phyloP scores from a whole-genome alignment of 2,113 vertebrate genomes.

The Silurus glanis region DNA sequence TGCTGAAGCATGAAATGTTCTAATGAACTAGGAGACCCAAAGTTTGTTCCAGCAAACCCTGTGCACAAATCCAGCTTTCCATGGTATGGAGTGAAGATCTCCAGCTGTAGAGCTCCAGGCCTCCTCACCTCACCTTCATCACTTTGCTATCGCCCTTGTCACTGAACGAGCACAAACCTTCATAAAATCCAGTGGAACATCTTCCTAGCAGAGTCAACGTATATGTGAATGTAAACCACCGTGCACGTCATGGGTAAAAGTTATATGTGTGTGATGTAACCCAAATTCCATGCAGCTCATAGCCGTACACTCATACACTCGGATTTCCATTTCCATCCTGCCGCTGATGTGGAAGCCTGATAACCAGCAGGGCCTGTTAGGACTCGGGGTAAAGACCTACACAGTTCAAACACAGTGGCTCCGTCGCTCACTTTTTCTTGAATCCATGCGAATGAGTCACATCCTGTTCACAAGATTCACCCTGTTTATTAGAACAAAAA shows the following conservation, averaged over 20 bases:
- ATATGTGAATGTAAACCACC: too few species aligned
- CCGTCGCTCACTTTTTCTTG: neutral
- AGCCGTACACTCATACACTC: neutral
- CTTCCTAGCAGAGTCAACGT: too few species aligned
- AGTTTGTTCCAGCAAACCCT: too few species aligned
- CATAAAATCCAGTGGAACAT: too few species aligned
- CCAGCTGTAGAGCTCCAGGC: too few species aligned
- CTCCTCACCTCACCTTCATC: too few species aligned
- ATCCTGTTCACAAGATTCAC: neutral
- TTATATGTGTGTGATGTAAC: neutral
- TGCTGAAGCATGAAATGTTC: too few species aligned
- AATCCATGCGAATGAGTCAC: neutral
- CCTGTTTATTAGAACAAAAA: neutral
- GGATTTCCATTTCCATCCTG: neutral
- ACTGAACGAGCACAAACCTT: too few species aligned
- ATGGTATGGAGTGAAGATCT: too few species aligned
- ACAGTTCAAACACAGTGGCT: neutral
- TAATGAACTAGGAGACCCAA: too few species aligned
- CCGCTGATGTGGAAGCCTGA: neutral
- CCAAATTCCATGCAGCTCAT: neutral
- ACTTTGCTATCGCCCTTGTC: too few species aligned
- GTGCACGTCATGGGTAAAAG: neutral
- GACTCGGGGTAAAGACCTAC: neutral
- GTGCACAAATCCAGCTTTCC: too few species aligned
- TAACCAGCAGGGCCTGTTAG: neutral